A percentile compares a stretch with the other conserved stretches of the same genome.
Evolutionary conservation across 2,888 invertebrate species (phyloP).

Genomic region (Drosophila gaucha): DNA sequence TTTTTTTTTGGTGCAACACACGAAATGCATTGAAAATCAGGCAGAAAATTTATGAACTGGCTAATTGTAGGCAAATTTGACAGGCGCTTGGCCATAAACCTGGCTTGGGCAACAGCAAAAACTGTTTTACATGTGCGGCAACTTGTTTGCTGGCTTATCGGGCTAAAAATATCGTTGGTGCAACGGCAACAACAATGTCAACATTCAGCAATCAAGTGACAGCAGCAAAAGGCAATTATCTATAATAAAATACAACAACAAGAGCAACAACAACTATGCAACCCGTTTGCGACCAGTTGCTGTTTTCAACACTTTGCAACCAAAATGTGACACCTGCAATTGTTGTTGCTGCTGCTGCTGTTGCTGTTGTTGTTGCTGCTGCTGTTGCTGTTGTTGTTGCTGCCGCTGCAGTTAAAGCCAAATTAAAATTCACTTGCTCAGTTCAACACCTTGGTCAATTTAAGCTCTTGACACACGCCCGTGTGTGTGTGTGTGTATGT

Average conservation of each 20-base stretch:
- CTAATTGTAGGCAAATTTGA: conserved; percentile 70
- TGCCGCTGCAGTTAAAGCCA: conserved; percentile 50
- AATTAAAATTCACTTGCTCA: conserved; percentile 74
- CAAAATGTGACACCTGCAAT: conserved; percentile 73
- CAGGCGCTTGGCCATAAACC: conserved; percentile 68
- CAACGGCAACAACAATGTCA: conserved; percentile 61
- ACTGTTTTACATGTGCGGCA: conserved; percentile 15
- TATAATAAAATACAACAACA: conserved; percentile 62
- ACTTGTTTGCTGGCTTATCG: conserved; percentile 43
- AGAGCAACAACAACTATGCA: conserved; percentile 33
- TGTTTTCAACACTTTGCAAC: conserved; percentile 72
- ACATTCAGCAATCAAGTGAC: conserved; percentile 58
- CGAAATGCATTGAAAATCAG: conserved; percentile 23
- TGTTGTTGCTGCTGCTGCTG: conserved; percentile 42
- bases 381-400: conserved; percentile 9
- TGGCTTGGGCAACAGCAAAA: conserved; percentile 27
- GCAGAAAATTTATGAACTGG: conserved; percentile 64
- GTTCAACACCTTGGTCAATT: conserved; percentile 76
- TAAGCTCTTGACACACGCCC: conserved; percentile 31
- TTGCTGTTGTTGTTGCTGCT: conserved; percentile 5
- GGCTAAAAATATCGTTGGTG: conserved; percentile 35
- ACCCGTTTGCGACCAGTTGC: conserved; percentile 61
- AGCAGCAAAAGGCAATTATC: conserved; percentile 68
- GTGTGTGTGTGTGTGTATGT: conserved; percentile 3
- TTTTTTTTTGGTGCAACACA: conserved; percentile 10